These are phyloP conservation scores for Nothobranchius furzeri DNA, from an alignment of 2,113 vertebrate species.

Conservation along the genomic window DNA sequence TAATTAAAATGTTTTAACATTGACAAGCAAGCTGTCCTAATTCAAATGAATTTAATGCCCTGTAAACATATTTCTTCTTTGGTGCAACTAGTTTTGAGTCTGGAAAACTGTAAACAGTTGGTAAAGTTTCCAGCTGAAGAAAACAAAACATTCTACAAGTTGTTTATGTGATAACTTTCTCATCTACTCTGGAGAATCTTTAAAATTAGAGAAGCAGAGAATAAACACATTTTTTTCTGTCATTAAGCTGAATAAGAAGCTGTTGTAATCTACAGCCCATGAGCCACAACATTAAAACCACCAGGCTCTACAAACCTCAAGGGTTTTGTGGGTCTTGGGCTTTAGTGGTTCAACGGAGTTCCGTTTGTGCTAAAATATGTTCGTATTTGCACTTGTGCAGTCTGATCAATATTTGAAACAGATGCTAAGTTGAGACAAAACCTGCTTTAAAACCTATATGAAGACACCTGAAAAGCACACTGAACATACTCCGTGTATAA, in stretches of 20 bases:
- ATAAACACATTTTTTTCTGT: slow-evolving; percentile 13
- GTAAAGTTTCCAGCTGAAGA: slow-evolving; percentile 8
- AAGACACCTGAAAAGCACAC: too few relatives aligned
- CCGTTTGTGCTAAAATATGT: too few relatives aligned
- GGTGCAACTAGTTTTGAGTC: slow-evolving; percentile 19
- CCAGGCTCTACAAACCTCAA: background rate
- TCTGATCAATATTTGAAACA: too few relatives aligned
- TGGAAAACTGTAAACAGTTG: slow-evolving; percentile 4
- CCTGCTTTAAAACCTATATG: too few relatives aligned
- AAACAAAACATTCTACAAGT: slow-evolving; percentile 26
- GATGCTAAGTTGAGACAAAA: too few relatives aligned
- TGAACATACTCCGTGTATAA: too few relatives aligned
- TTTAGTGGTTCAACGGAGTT: too few relatives aligned
- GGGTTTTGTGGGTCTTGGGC: too few relatives aligned
- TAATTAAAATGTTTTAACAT: slow-evolving; percentile 24
- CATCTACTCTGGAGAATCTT: slow-evolving; percentile 12
- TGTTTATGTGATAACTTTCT: slow-evolving; percentile 26
- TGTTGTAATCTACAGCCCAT: background rate
- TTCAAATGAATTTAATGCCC: slow-evolving; percentile 30
- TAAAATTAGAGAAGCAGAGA: slow-evolving; percentile 17
- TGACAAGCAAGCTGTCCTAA: slow-evolving; percentile 26
- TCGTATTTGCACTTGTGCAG: too few relatives aligned
- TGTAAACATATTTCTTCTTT: slow-evolving; percentile 12
- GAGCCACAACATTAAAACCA: background rate
- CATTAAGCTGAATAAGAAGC: slow-evolving; percentile 9